A percentile compares a stretch with the other conserved stretches of the same genome.
phyloP scores from a whole-genome alignment of 2,888 invertebrate genomes.

The Tipula unca region DNA sequence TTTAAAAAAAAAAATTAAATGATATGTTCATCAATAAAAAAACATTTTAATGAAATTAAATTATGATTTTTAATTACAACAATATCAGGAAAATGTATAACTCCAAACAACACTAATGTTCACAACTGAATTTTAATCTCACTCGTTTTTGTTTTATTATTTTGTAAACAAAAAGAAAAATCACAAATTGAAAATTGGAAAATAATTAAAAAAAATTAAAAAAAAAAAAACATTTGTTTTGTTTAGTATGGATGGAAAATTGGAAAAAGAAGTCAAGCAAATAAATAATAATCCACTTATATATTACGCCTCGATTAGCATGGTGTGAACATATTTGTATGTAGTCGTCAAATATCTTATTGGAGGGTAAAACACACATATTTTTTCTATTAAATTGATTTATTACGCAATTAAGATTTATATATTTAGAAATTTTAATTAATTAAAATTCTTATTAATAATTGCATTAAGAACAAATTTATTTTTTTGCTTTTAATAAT shows the following conservation, averaged over 20 bases:
- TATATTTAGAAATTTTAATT: background rate
- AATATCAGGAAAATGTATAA: background rate
- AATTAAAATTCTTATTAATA: background rate
- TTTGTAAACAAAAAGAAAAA: background rate
- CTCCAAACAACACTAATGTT: background rate
- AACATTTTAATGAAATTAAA: background rate
- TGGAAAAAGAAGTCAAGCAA: background rate
- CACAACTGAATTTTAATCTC: background rate
- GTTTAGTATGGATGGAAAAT: background rate
- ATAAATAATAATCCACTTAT: conserved; percentile 8
- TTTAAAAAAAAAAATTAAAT: no score
- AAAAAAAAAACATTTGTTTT: background rate
- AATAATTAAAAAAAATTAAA: background rate
- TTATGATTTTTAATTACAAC: background rate
- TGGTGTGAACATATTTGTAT: background rate
- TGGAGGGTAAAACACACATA: background rate
- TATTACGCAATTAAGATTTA: background rate
- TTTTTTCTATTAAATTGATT: background rate
- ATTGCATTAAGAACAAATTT: background rate
- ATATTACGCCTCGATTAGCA: background rate
- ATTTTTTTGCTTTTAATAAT: background rate
- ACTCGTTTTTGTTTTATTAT: background rate
- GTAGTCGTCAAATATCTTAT: background rate
- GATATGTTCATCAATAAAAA: no score
- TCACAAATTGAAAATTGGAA: background rate